Percentiles rank a stretch among this genome's conserved stretches.
phyloP scores from a whole-genome alignment of 2,113 vertebrate genomes.

The Mormoops blainvillei region DNA sequence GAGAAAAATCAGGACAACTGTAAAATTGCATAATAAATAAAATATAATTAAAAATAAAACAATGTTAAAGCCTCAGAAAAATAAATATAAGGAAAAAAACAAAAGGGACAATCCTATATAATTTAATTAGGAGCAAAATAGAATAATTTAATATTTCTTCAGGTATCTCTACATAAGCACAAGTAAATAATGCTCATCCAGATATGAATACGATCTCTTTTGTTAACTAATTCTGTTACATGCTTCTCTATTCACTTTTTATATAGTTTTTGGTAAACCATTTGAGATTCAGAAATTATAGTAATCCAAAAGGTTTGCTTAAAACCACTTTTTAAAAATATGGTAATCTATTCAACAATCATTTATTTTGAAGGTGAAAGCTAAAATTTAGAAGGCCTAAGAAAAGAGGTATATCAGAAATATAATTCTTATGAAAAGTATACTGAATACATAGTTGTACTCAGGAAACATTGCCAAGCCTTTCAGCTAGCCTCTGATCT shows the following conservation, averaged over 20 bases:
- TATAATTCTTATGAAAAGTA: background rate
- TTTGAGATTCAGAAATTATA: constrained; percentile 6
- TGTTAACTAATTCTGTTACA: background rate
- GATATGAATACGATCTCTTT: background rate
- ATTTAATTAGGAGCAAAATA: background rate
- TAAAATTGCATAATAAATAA: no score
- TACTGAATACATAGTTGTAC: constrained; percentile 11
- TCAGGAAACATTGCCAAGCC: constrained; percentile 21
- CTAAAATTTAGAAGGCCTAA: constrained; percentile 20
- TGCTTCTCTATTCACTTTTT: constrained; percentile 10
- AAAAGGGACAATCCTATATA: background rate
- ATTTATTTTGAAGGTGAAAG: constrained; percentile 25
- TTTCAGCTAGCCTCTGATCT: background rate
- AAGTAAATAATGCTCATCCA: background rate
- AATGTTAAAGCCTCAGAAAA: no score
- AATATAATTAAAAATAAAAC: no score
- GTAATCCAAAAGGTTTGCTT: background rate
- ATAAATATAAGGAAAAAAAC: background rate
- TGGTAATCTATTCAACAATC: background rate
- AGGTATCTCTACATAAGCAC: background rate
- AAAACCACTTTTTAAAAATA: background rate
- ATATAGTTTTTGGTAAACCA: background rate
- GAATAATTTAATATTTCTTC: background rate
- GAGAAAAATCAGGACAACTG: no score
- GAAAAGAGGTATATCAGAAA: background rate